phyloP scores from a whole-genome alignment of 2,888 invertebrate species.

The Hecatera dysodea region DNA sequence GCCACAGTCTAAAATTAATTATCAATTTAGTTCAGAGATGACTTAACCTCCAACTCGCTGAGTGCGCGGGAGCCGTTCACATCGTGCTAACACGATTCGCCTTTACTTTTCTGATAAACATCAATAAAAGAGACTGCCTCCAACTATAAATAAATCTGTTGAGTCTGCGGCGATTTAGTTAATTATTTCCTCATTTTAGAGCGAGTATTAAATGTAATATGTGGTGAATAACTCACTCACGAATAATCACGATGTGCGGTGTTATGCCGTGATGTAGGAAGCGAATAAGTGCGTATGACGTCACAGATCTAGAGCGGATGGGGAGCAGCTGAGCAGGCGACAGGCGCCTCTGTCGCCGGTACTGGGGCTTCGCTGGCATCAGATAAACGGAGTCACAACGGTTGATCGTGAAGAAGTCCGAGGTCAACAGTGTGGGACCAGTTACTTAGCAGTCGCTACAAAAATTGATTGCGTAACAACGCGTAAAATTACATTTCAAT shows the following conservation, averaged over 20 bases:
- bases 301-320: not conserved
- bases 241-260: constrained; percentile 18
- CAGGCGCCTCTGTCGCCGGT: not conserved
- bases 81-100: constrained; percentile 15
- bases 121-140: constrained; percentile 23
- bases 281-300: not conserved
- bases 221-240: constrained; percentile 15
- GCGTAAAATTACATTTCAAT: constrained; percentile 16
- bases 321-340: not conserved
- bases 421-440: not conserved
- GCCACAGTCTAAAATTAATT: not conserved
- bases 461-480: constrained; percentile 10
- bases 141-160: constrained; percentile 27
- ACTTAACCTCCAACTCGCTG: constrained; percentile 20
- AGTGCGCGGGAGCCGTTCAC: constrained; percentile 22
- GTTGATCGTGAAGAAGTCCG: not conserved
- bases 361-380: not conserved
- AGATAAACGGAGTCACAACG: not conserved
- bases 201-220: constrained; percentile 12
- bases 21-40: constrained; percentile 2
- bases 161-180: constrained; percentile 24
- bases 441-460: not conserved
- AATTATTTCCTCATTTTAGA: constrained; percentile 50
- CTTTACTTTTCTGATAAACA: constrained; percentile 43
- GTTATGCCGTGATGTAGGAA: constrained; percentile 8